Base-by-base conservation (phyloP, 2,797 vertebrate genomes). In the Sebastes hubbsi region DNA sequence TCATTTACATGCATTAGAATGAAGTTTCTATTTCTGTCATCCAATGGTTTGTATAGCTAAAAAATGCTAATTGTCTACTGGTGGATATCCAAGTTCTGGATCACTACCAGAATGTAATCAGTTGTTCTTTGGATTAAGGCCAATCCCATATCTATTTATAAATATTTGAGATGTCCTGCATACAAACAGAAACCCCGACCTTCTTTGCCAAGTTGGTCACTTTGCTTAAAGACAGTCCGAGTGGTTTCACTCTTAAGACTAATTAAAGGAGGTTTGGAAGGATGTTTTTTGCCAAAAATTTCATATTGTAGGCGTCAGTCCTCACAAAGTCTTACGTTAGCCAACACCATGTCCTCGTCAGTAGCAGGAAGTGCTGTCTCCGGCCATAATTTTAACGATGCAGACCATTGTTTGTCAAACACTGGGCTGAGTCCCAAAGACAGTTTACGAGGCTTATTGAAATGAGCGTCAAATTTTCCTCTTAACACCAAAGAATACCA, bases 331-430 rank as follows among this genome's bases (percentile, higher is more conserved):
- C n/a, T 79, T 42, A 38, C 65, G 73, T 77, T 68, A 16, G 46
- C 46, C 20, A 9, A 56, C 74, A 76, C 58, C 52, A 59, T 64
- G 46, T 82, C 54, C 60, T 85, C 29, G 6, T 77, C 82, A 82
- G 70, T 75, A 49, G 7, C 76, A 86, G 88, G 87, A 92, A 86
- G 73, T 68, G 25, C 30, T 32, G 46, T 72, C 54, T 78, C 73
- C 54, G 65, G 77, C 84, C 82, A 49, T 82, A 63, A 84, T 80
- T 83, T 81, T 83, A 84, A 87, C 34, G 55, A 83, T 34, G 58
- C 25, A 32, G 61, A 69, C 77, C 80, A 90, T 92, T 89, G 87
- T 90, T 87, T 89, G 80, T 72, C 56, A 49, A 67, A 75, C 13
- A 12, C 42, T 46, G 67, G 73, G 20, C 30, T 42, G 18, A 2